Percentiles rank a stretch among this genome's conserved stretches.
phyloP scores from a whole-genome alignment of 2,888 invertebrate species.

The Leptopilina syphax region DNA sequence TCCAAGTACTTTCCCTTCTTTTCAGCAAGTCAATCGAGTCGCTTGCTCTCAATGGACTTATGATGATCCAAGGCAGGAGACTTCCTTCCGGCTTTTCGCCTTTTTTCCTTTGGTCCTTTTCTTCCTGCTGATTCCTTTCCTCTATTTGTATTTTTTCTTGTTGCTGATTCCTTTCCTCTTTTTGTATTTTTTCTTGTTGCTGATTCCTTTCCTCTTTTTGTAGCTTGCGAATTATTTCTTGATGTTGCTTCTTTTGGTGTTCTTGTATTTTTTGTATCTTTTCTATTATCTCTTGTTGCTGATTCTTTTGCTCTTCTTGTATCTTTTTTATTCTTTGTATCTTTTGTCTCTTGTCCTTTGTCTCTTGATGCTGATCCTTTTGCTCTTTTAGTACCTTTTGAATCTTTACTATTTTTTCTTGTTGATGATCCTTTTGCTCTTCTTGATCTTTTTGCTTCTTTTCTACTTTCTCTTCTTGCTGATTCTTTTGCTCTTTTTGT shows the following conservation, averaged over 20 bases:
- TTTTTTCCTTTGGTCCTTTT: not conserved
- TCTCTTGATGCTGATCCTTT: not conserved
- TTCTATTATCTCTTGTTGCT: not conserved
- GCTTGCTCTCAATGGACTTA: constrained; percentile 13
- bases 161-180: not conserved
- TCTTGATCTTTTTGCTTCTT: not conserved
- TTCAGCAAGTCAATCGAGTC: not conserved
- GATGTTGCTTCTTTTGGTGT: constrained; percentile 30
- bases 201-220: not conserved
- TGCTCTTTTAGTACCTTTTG: not conserved
- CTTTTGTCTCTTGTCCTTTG: not conserved
- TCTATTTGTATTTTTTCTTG: not conserved
- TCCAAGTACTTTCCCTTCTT: constrained; percentile 11
- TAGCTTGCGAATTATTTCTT: not conserved
- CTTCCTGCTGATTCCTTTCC: not conserved
- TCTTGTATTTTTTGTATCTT: too few relatives aligned
- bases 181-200: not conserved
- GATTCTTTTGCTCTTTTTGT: too few relatives aligned
- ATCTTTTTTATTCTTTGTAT: not conserved
- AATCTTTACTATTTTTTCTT: not conserved
- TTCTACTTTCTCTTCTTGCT: too few relatives aligned
- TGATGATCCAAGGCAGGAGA: not conserved
- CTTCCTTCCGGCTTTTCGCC: not conserved
- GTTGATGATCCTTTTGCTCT: not conserved
- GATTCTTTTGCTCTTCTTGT: constrained; percentile 45